phyloP scores from a whole-genome alignment of 2,113 vertebrate genomes.

The Nibea albiflora region DNA sequence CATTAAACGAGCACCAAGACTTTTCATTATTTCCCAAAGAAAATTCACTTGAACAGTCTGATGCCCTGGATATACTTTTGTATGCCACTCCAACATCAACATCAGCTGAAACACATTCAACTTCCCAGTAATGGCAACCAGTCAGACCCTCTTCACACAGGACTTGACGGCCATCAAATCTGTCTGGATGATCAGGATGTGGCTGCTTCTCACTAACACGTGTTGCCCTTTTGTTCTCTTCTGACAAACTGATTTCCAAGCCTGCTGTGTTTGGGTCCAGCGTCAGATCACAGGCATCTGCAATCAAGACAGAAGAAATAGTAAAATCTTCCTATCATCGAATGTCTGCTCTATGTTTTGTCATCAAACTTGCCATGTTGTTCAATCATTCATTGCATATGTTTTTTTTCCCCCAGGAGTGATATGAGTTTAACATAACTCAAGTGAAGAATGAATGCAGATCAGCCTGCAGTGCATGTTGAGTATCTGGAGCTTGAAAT shows the following conservation, averaged over 20 bases:
- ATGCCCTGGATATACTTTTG: slow-evolving; percentile 26
- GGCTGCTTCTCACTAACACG: not conserved
- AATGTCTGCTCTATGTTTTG: not conserved
- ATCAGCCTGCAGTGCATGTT: too few relatives aligned
- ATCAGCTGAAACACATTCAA: not conserved
- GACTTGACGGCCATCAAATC: rapidly evolving
- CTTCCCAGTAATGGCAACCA: slow-evolving; percentile 55
- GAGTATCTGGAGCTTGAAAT: too few relatives aligned
- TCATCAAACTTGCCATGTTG: too few relatives aligned
- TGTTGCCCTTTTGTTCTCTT: slow-evolving; percentile 28
- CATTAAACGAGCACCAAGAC: slow-evolving; percentile 21
- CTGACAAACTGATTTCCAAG: not conserved
- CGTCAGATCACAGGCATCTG: slow-evolving; percentile 55
- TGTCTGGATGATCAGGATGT: too few relatives aligned
- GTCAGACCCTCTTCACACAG: slow-evolving; percentile 52
- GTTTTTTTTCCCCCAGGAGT: too few relatives aligned
- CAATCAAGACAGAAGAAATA: not conserved
- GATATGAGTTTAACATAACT: too few relatives aligned
- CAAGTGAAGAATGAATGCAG: too few relatives aligned
- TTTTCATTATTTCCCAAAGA: slow-evolving; percentile 17
- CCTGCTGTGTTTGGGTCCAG: slow-evolving; percentile 45
- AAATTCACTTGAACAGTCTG: too few relatives aligned
- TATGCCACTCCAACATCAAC: slow-evolving; percentile 49
- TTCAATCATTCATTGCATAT: not conserved
- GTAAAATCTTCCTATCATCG: not conserved